Percentiles rank a stretch among this genome's conserved stretches.
phyloP scores from a whole-genome alignment of 2,113 vertebrate genomes.

The Rhynchomys soricoides region DNA sequence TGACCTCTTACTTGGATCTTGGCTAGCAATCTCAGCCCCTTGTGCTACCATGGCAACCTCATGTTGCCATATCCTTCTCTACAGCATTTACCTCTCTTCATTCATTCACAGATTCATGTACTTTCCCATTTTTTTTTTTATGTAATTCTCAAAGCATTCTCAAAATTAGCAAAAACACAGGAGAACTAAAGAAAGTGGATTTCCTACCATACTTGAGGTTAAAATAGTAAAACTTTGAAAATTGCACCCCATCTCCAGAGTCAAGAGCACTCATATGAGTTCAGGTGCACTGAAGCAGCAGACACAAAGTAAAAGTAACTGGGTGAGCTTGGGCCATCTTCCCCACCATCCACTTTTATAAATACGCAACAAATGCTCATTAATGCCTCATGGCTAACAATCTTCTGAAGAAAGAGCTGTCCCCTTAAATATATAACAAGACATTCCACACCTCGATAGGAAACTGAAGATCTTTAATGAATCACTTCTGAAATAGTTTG shows the following conservation, averaged over 20 bases:
- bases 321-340: not conserved
- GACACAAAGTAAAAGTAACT: not conserved
- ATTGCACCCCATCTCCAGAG: not conserved
- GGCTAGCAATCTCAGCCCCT: too few species aligned
- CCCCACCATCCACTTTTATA: not conserved
- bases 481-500: not conserved
- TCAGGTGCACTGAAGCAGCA: fast-evolving
- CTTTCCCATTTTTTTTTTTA: not conserved
- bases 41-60: too few species aligned
- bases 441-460: not conserved
- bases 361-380: not conserved
- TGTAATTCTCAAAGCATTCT: not conserved
- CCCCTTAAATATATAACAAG: not conserved
- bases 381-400: not conserved
- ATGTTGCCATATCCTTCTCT: not conserved
- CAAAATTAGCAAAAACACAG: not conserved
- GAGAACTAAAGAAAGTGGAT: not conserved
- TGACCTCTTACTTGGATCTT: not conserved
- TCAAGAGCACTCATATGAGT: not conserved
- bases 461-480: not conserved
- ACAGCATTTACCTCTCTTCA: not conserved
- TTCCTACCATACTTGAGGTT: not conserved
- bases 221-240: not conserved
- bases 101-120: not conserved
- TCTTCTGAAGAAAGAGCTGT: not conserved